These are phyloP conservation scores for Dissostichus mawsoni DNA, from an alignment of 2,113 vertebrate species.

Conservation along the genomic window DNA sequence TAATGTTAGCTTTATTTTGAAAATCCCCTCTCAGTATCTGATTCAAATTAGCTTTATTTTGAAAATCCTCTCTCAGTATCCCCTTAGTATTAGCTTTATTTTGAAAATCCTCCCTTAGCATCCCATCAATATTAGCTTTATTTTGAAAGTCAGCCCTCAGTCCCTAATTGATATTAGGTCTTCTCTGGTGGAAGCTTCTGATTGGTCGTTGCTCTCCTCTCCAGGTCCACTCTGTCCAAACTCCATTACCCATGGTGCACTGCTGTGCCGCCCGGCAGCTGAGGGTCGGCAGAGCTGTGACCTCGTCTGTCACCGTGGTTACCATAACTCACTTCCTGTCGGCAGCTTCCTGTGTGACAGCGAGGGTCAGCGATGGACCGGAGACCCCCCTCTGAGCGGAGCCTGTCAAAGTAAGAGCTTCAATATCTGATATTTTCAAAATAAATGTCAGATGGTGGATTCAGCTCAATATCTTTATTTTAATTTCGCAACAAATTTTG, in stretches of 20 bases:
- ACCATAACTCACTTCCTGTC: conserved; percentile 72
- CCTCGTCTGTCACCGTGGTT: conserved; percentile 85
- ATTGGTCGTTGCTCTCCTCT: conserved; percentile 23
- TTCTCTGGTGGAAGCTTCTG: background rate
- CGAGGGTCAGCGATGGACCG: conserved; percentile 74
- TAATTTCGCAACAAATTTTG: background rate
- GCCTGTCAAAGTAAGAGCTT: conserved; percentile 88
- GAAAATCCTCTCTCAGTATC: background rate
- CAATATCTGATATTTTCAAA: no score
- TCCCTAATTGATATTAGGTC: background rate
- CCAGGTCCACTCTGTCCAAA: conserved; percentile 84
- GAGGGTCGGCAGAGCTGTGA: conserved; percentile 72
- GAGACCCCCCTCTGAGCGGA: conserved; percentile 69
- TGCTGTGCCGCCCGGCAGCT: conserved; percentile 78
- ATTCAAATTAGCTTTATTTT: background rate
- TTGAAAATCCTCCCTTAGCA: background rate
- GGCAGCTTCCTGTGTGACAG: conserved; percentile 78
- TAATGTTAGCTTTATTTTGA: background rate
- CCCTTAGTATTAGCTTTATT: no score
- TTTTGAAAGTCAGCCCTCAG: background rate
- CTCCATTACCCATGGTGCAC: conserved; percentile 78
- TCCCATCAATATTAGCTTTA: background rate
- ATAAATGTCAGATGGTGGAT: no score
- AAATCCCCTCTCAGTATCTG: background rate
- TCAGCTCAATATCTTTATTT: no score